phyloP scores from a whole-genome alignment of 2,797 vertebrate species.

The Myotis daubentonii region DNA sequence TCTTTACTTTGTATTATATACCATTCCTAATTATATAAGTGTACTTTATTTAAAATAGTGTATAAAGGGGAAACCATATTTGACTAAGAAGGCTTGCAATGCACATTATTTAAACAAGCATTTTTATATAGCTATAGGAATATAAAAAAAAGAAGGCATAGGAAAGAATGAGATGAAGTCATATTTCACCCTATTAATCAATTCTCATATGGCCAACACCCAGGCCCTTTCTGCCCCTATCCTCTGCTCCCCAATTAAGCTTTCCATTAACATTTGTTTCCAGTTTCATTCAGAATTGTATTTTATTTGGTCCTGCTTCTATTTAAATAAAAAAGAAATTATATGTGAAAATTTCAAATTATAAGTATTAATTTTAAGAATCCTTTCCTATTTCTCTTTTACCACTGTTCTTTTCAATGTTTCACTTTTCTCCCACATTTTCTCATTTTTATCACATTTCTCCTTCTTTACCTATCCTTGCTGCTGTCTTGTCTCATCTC shows the following conservation, averaged over 20 bases:
- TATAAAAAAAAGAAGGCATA: background rate
- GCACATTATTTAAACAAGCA: slow-evolving; percentile 38
- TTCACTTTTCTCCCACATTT: background rate
- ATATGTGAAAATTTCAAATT: background rate
- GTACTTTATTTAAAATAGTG: slow-evolving; percentile 52
- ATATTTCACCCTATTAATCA: background rate
- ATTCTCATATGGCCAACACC: background rate
- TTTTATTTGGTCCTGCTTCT: slow-evolving; percentile 3
- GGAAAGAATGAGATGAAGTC: slow-evolving; percentile 1
- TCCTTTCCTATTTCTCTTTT: background rate
- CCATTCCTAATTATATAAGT: slow-evolving; percentile 58
- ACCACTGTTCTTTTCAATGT: background rate
- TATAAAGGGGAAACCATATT: slow-evolving; percentile 26
- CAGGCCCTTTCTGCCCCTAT: background rate
- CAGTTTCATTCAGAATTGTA: background rate
- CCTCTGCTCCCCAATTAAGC: background rate
- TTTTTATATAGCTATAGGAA: background rate
- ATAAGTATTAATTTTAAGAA: background rate
- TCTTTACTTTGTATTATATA: slow-evolving; percentile 59
- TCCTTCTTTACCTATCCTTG: background rate
- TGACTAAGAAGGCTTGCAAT: slow-evolving; percentile 49
- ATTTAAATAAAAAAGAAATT: background rate
- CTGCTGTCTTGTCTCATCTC: background rate
- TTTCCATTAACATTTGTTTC: background rate
- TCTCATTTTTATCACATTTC: background rate